A percentile compares a stretch with the other conserved stretches of the same genome.
Evolutionary conservation across 2,797 vertebrate genomes (phyloP).

Genomic region (Emydoidea blandingii): DNA sequence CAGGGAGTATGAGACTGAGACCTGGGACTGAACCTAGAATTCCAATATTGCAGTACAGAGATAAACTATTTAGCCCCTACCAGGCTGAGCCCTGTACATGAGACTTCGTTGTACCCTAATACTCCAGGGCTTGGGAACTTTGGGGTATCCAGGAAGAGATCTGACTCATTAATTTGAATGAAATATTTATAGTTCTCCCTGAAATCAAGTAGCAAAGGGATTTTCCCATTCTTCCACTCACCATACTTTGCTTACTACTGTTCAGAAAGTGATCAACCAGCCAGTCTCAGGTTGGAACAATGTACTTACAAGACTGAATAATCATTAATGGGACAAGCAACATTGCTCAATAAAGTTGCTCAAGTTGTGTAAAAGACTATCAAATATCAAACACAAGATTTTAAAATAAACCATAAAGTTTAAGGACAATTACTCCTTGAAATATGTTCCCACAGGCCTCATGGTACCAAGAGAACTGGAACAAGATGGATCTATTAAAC

Average conservation of each 20-base stretch:
- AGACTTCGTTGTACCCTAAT: not conserved
- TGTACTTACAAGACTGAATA: conserved; percentile 17
- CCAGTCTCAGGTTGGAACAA: not conserved
- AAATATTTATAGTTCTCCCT: not conserved
- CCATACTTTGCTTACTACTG: not conserved
- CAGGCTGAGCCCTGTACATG: not conserved
- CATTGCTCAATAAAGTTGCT: conserved; percentile 30
- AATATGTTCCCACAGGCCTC: not conserved
- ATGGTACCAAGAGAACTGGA: conserved; percentile 25
- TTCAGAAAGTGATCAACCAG: not conserved
- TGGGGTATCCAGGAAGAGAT: not conserved
- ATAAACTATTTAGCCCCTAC: not conserved
- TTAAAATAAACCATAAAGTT: conserved; percentile 59
- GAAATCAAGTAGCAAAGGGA: not conserved
- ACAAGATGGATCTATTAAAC: conserved; percentile 8
- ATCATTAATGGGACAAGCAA: conserved; percentile 21
- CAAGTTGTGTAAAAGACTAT: not conserved
- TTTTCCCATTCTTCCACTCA: conserved; percentile 14
- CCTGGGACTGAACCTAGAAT: not conserved
- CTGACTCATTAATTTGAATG: not conserved
- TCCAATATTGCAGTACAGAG: rapidly evolving
- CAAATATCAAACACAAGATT: no score
- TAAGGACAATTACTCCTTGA: conserved; percentile 38
- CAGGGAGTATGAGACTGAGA: not conserved
- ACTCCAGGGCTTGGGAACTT: conserved; percentile 8